A percentile compares a stretch with the other conserved stretches of the same genome.
phyloP scores from a whole-genome alignment of 2,113 vertebrate genomes.

The Rhinolophus sinicus region DNA sequence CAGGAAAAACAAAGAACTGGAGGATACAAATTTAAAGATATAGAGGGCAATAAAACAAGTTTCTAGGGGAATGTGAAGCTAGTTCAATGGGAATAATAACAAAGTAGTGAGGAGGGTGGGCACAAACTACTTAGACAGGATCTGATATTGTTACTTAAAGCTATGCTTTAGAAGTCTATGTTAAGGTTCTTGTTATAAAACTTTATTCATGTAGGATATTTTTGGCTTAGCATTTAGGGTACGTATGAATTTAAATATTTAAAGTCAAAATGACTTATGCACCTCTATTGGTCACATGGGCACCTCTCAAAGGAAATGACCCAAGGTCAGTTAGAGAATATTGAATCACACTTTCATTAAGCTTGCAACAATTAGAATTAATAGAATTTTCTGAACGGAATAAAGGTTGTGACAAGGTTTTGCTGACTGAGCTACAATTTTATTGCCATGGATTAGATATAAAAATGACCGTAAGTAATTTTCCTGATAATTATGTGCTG shows the following conservation, averaged over 20 bases:
- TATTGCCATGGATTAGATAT: slow-evolving; percentile 34
- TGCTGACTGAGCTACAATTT: slow-evolving; percentile 39
- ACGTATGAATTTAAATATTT: slow-evolving; percentile 2
- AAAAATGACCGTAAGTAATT: slow-evolving; percentile 64
- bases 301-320: slow-evolving; percentile 23
- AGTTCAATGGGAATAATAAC: background rate
- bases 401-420: slow-evolving; percentile 47
- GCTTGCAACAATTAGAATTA: slow-evolving; percentile 46
- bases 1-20: background rate
- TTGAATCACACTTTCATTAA: slow-evolving; percentile 59
- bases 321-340: slow-evolving; percentile 56
- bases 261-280: slow-evolving; percentile 8
- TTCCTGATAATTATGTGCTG: slow-evolving; percentile 48
- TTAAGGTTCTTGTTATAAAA: background rate
- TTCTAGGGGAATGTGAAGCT: background rate
- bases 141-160: background rate
- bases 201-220: background rate
- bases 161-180: background rate
- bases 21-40: background rate
- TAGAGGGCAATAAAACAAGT: background rate
- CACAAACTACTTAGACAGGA: background rate
- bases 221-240: background rate
- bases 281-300: background rate
- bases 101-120: background rate
- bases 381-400: slow-evolving; percentile 45